Base-by-base conservation (phyloP, 2,797 vertebrate species). In the Gallirallus australis region DNA sequence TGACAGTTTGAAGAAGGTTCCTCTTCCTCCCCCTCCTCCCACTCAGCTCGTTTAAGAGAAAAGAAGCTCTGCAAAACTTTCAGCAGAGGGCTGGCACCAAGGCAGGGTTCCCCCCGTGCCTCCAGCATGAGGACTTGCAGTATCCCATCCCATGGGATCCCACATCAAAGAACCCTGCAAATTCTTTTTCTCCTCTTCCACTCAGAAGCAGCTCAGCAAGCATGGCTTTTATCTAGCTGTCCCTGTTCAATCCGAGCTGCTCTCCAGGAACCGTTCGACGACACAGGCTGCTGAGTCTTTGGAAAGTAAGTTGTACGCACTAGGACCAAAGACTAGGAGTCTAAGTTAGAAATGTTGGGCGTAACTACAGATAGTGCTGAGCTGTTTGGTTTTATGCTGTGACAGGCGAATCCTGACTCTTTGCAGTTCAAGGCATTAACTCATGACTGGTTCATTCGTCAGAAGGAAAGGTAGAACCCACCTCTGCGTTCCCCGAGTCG, bases 281-380 rank as follows among this genome's bases (percentile, higher is more conserved):
- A 4, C 2, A 23, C 79, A 42, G 61, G 76, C 92, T 68, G 57
- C 27, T 37, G 4, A 20, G 20, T 53, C 6, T 19, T 23, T 33
- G 37, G 76, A 4, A 30, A 63, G 47, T 7, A 15, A 48, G 40
- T 5, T 56, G 69, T n/a, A 13, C 20, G 13, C 73, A 64, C 84
- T 54, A 84, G 95, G 94, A 96, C 92, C 96, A 95, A 95, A 95
- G 94, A 92, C 4, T 78, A n/a, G 72, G 83, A 73, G 79, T 12
- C 23, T 53, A 12, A 71, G 82, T 21, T 10, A 15, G 80, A n/a
- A 31, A 2, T 1, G 21, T 3, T 3, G 2, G 65, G 28, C 45
- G 52, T 25, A 35, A 21, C 81, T 25, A 9, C 65, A 28, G 79
- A 10, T 24, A 0, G 0, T 20, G 80, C 76, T 47, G 77, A 90